phyloP scores from a whole-genome alignment of 2,797 vertebrate species.

The Rachycentron canadum region DNA sequence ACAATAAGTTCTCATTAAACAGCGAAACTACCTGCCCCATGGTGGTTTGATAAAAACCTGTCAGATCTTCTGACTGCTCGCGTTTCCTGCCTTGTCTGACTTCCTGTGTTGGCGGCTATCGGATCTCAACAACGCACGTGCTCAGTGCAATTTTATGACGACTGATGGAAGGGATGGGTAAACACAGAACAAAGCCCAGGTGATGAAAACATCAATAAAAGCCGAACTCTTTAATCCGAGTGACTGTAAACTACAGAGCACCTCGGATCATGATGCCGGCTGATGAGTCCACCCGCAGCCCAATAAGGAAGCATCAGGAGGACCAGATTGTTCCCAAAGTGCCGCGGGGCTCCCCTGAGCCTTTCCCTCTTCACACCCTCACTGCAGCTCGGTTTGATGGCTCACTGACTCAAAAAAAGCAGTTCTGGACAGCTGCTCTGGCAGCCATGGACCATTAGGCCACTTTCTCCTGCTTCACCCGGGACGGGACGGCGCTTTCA shows the following conservation, averaged over 20 bases:
- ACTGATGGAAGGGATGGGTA: not conserved
- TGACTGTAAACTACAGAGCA: slow-evolving; percentile 1
- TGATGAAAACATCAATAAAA: not conserved
- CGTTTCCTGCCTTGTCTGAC: not conserved
- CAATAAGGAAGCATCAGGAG: slow-evolving; percentile 26
- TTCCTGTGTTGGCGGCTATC: not conserved
- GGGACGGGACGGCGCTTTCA: slow-evolving; percentile 5
- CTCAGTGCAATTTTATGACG: not conserved
- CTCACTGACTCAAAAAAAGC: slow-evolving; percentile 19
- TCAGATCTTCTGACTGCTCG: not conserved
- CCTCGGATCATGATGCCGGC: not conserved
- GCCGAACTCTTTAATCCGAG: not conserved
- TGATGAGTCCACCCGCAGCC: slow-evolving; percentile 23
- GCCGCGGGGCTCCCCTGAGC: slow-evolving; percentile 30
- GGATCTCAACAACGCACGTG: too few relatives aligned
- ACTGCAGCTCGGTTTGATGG: slow-evolving; percentile 46
- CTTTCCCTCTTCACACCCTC: slow-evolving; percentile 7
- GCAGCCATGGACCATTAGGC: slow-evolving; percentile 51
- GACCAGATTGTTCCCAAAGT: slow-evolving; percentile 29
- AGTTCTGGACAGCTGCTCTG: slow-evolving; percentile 43
- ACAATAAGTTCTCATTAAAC: too few relatives aligned
- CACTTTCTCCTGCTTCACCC: slow-evolving; percentile 41
- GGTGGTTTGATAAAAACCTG: too few relatives aligned
- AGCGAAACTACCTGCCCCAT: too few relatives aligned
- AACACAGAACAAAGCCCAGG: not conserved